Base-by-base conservation (phyloP, 2,797 vertebrate species). In the Numenius phaeopus region DNA sequence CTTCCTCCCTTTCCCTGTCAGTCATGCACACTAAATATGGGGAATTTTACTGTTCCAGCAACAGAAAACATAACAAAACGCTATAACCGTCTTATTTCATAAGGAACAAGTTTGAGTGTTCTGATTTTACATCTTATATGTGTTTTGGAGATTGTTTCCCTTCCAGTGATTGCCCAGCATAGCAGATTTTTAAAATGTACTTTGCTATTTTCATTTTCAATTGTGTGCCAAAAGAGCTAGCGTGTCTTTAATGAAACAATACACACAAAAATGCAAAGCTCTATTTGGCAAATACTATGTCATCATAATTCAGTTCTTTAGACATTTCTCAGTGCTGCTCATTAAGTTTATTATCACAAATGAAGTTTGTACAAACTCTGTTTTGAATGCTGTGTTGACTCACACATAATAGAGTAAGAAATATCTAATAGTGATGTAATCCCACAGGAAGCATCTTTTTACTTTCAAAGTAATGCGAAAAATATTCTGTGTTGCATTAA, bases 261-360 rank as follows among this genome's bases (percentile, higher is more conserved):
- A 26, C 14, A 46, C 7, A 64, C 54, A 90, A 90, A 85, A 57
- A 7, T 26, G 55, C 47, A 70, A 88, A 84, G 11, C n/a, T 70
- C 24, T 87, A 23, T 84, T 90, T 88, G 5, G 72, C 30, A 95
- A 94, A 88, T 88, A 23, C 46, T 76, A 21, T 90, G 69, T 81
- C 69, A 71, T 94, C 57, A 82, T 93, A 96, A 94, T 87, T 95
- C 83, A 84, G 42, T 66, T 82, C 54, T 95, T 95, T 58, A 84
- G 87, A 91, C 70, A 79, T 73, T 97, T 91, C 73, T 95, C 54
- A 88, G 55, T 66, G 62, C 34, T 88, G 24, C 39, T 97, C 83
- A 87, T 95, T 94, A 90, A 69, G 54, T 88, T 95, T 90, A 95
- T 94, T 93, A 93, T 91, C 77, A 84, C 66, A 96, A 96, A 91